These are phyloP conservation scores for Aleiodes leptofemur DNA, from an alignment of 2,888 invertebrate genomes.

Conservation along the genomic window DNA sequence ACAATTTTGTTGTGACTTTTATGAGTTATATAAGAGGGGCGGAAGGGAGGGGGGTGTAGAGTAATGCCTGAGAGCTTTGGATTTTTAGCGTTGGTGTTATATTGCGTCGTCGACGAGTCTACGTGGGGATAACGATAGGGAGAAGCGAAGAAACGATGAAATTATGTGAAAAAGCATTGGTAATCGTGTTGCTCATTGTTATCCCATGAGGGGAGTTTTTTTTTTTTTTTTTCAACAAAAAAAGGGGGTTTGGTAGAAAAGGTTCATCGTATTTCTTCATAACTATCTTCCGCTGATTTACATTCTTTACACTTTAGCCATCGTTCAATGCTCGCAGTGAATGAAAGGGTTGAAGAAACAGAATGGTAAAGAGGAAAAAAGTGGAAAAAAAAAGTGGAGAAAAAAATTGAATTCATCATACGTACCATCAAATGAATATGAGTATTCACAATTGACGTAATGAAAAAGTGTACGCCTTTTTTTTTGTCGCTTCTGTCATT, in stretches of 20 bases:
- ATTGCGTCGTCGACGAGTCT: slow-evolving; percentile 42
- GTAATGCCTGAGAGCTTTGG: slow-evolving; percentile 29
- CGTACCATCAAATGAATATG: slow-evolving; percentile 30
- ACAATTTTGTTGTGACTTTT: slow-evolving; percentile 32
- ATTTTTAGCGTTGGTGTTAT: slow-evolving; percentile 48
- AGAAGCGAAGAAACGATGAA: slow-evolving; percentile 9
- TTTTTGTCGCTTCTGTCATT: slow-evolving; percentile 5
- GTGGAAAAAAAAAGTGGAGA: not conserved
- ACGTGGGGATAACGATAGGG: not conserved
- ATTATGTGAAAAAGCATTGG: slow-evolving; percentile 38
- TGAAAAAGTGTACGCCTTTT: slow-evolving; percentile 32
- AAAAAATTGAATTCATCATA: too few species aligned
- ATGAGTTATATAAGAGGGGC: slow-evolving; percentile 29
- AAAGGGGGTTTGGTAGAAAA: slow-evolving; percentile 17
- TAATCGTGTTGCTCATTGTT: slow-evolving; percentile 34
- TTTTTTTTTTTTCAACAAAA: not conserved
- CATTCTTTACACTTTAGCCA: too few species aligned
- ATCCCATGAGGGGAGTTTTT: slow-evolving; percentile 15
- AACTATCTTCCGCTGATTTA: too few species aligned
- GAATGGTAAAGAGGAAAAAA: not conserved
- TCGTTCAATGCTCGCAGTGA: too few species aligned
- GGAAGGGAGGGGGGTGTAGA: not conserved
- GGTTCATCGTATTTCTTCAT: slow-evolving; percentile 7
- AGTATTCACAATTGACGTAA: slow-evolving; percentile 15
- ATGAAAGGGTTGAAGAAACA: not conserved